Conservation (phyloP, 2,888 invertebrate species). For the Aphidoletes aphidimyza region DNA sequence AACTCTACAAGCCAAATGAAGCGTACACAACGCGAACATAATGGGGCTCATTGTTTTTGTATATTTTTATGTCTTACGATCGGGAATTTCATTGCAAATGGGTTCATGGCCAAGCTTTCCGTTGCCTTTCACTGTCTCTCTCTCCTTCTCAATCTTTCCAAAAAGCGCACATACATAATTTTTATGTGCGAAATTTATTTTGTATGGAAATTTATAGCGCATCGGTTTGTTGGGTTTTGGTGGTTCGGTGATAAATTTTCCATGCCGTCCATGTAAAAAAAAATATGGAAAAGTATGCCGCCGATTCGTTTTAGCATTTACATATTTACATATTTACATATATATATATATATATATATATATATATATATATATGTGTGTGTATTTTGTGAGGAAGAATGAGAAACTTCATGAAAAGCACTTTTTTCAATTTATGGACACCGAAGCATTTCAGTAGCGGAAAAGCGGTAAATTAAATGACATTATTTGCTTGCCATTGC, state of each 20-base stretch:
- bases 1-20: too few species aligned
- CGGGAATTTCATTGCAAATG: not conserved
- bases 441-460: not conserved
- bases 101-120: not conserved
- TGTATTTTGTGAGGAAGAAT: too few species aligned
- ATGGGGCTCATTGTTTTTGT: not conserved
- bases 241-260: not conserved
- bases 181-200: conserved; percentile 11
- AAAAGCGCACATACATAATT: not conserved
- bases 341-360: too few species aligned
- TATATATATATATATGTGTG: too few species aligned
- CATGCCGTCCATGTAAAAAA: too few species aligned
- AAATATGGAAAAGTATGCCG: too few species aligned
- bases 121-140: too few species aligned
- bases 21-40: too few species aligned
- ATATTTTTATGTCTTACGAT: not conserved
- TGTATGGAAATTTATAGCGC: not conserved
- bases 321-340: too few species aligned
- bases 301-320: too few species aligned
- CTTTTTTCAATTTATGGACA: not conserved
- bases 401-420: not conserved
- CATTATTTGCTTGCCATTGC: not conserved
- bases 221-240: too few species aligned
- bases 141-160: too few species aligned
- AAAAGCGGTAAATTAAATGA: conserved; percentile 44